Conservation (phyloP, 2,113 vertebrate genomes). For the Helogale parvula region DNA sequence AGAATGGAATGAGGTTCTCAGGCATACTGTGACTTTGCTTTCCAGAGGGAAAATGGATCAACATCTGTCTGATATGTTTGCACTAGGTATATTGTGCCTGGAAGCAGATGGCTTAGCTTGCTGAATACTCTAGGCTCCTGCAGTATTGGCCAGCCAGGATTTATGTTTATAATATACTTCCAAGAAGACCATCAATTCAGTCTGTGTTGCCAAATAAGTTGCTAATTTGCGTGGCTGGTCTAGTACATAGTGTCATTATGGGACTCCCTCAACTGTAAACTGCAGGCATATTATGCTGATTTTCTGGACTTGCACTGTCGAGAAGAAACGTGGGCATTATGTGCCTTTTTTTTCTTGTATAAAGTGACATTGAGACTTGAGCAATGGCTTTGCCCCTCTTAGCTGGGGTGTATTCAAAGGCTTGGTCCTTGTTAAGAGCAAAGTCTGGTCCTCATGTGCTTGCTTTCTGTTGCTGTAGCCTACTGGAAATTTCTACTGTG, state of each 20-base stretch:
- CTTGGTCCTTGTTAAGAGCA: not conserved
- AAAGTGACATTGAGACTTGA: not conserved
- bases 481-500: not conserved
- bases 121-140: not conserved
- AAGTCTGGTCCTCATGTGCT: not conserved
- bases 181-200: not conserved
- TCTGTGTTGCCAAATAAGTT: not conserved
- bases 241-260: not conserved
- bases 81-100: not conserved
- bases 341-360: not conserved
- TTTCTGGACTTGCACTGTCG: not conserved
- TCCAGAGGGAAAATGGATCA: not conserved
- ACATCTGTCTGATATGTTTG: not conserved
- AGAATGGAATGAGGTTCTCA: not conserved
- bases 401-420: not conserved
- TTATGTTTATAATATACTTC: constrained; percentile 11
- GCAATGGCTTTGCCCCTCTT: not conserved
- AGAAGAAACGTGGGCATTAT: not conserved
- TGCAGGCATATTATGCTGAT: not conserved
- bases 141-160: not conserved
- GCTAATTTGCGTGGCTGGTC: constrained; percentile 6
- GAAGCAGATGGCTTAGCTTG: not conserved
- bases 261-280: not conserved
- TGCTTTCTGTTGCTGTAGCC: not conserved
- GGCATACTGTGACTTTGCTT: not conserved